Evolutionary conservation across 1,140 invertebrate species (phyloP).

Genomic region (Neodiprion fabricii): DNA sequence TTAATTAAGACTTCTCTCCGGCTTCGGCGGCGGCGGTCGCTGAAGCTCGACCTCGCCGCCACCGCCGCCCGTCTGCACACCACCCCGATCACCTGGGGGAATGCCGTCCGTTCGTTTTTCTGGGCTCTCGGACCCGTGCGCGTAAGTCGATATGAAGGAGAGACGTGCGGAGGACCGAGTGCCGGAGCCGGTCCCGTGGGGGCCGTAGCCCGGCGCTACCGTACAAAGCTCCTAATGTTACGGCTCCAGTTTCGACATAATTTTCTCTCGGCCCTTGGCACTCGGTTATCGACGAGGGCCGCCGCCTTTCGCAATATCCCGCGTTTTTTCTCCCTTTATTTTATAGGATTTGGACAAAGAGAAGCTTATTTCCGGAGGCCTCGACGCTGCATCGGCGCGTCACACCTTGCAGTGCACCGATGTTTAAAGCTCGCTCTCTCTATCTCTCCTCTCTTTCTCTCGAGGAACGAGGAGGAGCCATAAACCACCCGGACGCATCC

Average conservation of each 20-base stretch:
- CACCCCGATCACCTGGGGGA: constrained; percentile 52
- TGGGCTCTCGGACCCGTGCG: constrained; percentile 4
- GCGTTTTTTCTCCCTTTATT: constrained; percentile 11
- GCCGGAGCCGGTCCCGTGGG: constrained; percentile 42
- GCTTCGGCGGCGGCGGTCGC: constrained; percentile 27
- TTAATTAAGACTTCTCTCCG: constrained; percentile 57
- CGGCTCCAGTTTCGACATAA: constrained; percentile 58
- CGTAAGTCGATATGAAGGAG: constrained; percentile 31
- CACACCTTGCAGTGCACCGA: no score
- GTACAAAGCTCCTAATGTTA: constrained; percentile 63
- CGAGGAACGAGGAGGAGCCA: not conserved
- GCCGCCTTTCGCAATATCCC: constrained; percentile 17
- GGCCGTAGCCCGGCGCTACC: constrained; percentile 55
- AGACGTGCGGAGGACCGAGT: constrained; percentile 41
- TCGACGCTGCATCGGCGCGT: not conserved
- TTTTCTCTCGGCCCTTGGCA: constrained; percentile 46
- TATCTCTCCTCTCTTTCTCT: no score
- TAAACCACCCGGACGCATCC: constrained; percentile 6
- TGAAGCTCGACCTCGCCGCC: no score
- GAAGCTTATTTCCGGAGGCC: constrained; percentile 10
- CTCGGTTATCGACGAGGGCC: constrained; percentile 18
- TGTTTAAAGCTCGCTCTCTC: no score
- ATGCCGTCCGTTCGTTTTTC: constrained; percentile 28
- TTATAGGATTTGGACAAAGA: constrained; percentile 11
- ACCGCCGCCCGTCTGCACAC: not conserved